Percentiles rank a stretch among this genome's conserved stretches.
Evolutionary conservation across 2,888 invertebrate species (phyloP).

Genomic region (Microplitis deprimator): DNA sequence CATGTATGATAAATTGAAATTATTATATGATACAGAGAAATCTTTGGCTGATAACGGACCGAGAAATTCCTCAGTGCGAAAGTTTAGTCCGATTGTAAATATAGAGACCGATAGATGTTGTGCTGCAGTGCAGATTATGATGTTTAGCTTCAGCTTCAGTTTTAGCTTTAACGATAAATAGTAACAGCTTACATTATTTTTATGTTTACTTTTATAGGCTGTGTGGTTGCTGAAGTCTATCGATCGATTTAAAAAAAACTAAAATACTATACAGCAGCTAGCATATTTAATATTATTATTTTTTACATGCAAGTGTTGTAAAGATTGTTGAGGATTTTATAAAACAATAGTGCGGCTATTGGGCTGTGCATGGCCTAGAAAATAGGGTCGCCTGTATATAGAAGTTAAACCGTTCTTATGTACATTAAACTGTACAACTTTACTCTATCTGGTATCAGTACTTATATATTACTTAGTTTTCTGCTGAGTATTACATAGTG

Average conservation of each 20-base stretch:
- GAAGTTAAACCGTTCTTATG: conserved; percentile 28
- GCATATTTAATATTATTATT: no score
- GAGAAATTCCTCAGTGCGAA: not conserved
- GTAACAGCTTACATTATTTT: no score
- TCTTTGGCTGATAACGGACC: not conserved
- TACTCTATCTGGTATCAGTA: not conserved
- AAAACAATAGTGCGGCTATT: not conserved
- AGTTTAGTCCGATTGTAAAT: not conserved
- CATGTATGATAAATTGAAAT: not conserved
- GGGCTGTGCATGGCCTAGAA: conserved; percentile 27
- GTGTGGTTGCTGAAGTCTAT: no score
- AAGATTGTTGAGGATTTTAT: conserved; percentile 11
- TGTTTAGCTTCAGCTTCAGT: no score
- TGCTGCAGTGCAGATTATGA: not conserved
- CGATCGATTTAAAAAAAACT: no score
- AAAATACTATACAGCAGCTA: no score
- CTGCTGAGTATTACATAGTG: not conserved
- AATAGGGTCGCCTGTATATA: conserved; percentile 35
- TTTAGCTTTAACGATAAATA: no score
- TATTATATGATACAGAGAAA: not conserved
- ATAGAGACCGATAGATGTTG: not conserved
- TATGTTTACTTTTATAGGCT: no score
- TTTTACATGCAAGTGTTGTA: not conserved
- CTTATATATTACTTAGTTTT: not conserved
- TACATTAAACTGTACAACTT: not conserved